Evolutionary conservation across 30 jellyfish, hydroid and myxozoan species (phyloP), one percentile per base, ranked within the genome.

Genomic region (Thelohanellus kitauei): DNA sequence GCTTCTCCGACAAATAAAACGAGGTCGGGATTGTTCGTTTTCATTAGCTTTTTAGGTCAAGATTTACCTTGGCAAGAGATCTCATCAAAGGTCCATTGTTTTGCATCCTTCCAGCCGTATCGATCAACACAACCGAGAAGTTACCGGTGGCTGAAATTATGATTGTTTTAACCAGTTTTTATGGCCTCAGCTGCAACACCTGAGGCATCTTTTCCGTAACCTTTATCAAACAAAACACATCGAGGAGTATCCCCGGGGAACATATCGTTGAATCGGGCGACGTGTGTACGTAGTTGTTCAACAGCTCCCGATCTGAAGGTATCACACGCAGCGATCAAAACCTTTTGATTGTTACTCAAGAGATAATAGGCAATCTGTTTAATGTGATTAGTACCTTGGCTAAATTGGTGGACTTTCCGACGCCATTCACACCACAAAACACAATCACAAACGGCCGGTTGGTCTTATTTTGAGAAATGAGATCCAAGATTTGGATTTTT

Each of bases 81-180:
- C 97, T 47, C 97, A 78, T 78, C 50, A 78, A 55, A 1, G 97
- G 97, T 51, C 64, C 97, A 45, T 78, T 78, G 54, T 78, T 84
- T 52, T 78, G 97, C 97, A 78, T 78, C 20, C 97, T 60, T 12
- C 97, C 97, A 18, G 97, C 97, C 0, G 97, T 78, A 37, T 78
- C 97, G 16, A 78, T 87, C 32, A 78, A 57, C 2, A 78, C 97
- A 44, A 63, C 97, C 43, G 64, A 85, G 37, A 38, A 33, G 17
- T 59, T 45, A 22, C 58, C 86, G 21, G 59, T 84, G 20, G 88
- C 88, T 78, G 38, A 2, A 41, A 46, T 18, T 11, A 23, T 12
- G 12, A 44, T 30, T 44, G 9, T 2, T 47, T 10, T 16, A 47
- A 78, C 97, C 97, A 1, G 52, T 57, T 45, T 51, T 78, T 22